These are phyloP conservation scores for Ctenopoma multispine DNA, from an alignment of 2,797 vertebrate species.

Conservation along the genomic window DNA sequence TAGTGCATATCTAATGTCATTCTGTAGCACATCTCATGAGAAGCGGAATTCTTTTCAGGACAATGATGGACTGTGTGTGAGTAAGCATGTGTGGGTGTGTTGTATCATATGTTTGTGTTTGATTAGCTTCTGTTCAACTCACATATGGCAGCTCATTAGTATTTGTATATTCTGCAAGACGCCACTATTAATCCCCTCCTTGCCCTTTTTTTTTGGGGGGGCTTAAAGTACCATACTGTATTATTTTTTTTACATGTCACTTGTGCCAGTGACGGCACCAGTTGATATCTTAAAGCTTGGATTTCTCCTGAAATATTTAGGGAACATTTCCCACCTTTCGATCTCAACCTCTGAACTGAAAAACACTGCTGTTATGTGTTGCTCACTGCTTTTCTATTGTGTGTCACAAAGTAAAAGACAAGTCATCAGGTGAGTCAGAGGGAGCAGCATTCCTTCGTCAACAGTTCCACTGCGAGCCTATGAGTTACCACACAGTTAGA, in stretches of 20 bases:
- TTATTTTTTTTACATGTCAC: too few species aligned
- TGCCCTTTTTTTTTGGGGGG: not conserved
- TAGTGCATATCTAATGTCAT: slow-evolving; percentile 29
- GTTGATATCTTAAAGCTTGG: not conserved
- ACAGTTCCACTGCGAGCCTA: slow-evolving; percentile 61
- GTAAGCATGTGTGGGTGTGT: slow-evolving; percentile 48
- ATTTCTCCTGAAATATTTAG: not conserved
- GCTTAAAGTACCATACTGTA: not conserved
- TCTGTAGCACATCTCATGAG: slow-evolving; percentile 46
- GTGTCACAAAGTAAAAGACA: slow-evolving; percentile 71
- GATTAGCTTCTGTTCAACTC: slow-evolving; percentile 28
- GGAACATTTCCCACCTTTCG: slow-evolving; percentile 15
- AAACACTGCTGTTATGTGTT: slow-evolving; percentile 37
- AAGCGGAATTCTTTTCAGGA: slow-evolving; percentile 15
- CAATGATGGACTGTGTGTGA: slow-evolving; percentile 15
- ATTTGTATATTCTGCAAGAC: not conserved
- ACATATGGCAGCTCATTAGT: slow-evolving; percentile 14
- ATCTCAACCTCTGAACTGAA: slow-evolving; percentile 22
- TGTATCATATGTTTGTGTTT: slow-evolving; percentile 38
- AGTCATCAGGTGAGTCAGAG: slow-evolving; percentile 82
- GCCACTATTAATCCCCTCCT: not conserved
- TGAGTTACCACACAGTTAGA: slow-evolving; percentile 67
- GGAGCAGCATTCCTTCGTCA: slow-evolving; percentile 75
- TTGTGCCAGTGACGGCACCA: not conserved
- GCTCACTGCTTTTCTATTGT: slow-evolving; percentile 53